These are phyloP conservation scores for Pachymerium ferrugineum DNA, from an alignment of 2,888 invertebrate species.

Conservation along the genomic window DNA sequence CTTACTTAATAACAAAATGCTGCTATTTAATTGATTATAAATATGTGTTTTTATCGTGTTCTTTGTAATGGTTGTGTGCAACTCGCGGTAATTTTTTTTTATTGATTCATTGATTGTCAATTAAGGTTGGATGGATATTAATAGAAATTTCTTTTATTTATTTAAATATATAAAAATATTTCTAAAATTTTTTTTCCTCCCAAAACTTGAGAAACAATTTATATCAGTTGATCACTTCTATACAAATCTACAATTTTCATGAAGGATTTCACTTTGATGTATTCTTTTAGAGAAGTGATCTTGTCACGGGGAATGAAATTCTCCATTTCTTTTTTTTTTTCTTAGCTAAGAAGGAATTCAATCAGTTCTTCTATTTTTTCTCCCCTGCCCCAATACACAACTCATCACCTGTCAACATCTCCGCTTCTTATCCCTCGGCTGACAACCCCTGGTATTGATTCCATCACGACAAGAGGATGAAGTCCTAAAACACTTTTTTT, in stretches of 20 bases:
- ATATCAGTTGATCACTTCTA: no score
- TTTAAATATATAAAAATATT: no score
- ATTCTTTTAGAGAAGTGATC: neutral
- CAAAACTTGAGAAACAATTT: no score
- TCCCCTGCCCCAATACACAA: neutral
- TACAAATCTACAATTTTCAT: no score
- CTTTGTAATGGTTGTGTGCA: neutral
- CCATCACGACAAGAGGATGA: neutral
- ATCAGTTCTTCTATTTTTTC: neutral
- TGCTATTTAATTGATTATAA: neutral
- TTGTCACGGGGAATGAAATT: neutral
- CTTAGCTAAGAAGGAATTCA: neutral
- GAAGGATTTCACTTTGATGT: no score
- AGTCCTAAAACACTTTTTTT: neutral
- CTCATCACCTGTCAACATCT: neutral
- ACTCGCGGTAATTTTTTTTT: neutral
- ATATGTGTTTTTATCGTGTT: neutral
- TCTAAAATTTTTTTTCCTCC: no score
- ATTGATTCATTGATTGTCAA: neutral
- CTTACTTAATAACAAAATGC: no score
- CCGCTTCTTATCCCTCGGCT: neutral
- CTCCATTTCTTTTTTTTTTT: neutral
- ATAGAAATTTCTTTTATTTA: no score
- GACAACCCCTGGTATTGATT: neutral
- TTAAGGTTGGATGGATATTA: neutral